These are phyloP conservation scores for Eumerus sabulonum DNA, from an alignment of 2,888 invertebrate genomes.

Conservation along the genomic window DNA sequence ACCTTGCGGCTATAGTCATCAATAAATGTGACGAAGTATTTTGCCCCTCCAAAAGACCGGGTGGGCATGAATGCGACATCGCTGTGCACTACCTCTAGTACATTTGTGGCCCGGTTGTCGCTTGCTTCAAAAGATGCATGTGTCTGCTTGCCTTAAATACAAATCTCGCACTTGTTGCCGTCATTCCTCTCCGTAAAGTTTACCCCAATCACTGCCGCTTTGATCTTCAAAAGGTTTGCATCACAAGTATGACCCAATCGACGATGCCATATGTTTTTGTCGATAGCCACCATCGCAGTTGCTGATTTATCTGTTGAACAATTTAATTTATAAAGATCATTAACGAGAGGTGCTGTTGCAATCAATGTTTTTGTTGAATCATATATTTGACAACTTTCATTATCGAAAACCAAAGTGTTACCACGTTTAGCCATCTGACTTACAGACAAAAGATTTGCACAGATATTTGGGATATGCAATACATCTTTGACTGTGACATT, in stretches of 20 bases:
- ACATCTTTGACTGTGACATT: constrained; percentile 11
- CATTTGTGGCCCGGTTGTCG: constrained; percentile 2
- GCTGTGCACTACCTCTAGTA: constrained; percentile 6
- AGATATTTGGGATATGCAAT: constrained; percentile 20
- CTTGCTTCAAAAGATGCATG: background rate
- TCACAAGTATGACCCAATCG: constrained; percentile 5
- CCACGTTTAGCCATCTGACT: too few relatives aligned
- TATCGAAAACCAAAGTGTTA: too few relatives aligned
- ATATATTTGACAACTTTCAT: too few relatives aligned
- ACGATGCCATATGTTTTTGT: constrained; percentile 18
- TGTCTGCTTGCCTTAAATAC: background rate
- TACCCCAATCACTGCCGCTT: background rate
- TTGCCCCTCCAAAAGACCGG: constrained; percentile 17
- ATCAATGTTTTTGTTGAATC: too few relatives aligned
- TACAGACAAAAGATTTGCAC: constrained; percentile 24
- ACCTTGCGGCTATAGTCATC: constrained; percentile 20
- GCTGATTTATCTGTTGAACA: constrained; percentile 14
- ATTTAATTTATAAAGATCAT: constrained; percentile 20
- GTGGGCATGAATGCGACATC: constrained; percentile 2
- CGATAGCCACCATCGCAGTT: constrained; percentile 14
- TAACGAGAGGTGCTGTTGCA: constrained; percentile 17
- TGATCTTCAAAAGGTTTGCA: constrained; percentile 1
- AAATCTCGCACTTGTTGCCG: background rate
- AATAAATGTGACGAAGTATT: constrained; percentile 4
- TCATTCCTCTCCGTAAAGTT: background rate